Percentiles rank a stretch among this genome's conserved stretches.
These are phyloP conservation scores for Melanotus villosus DNA, from an alignment of 2,888 invertebrate species.

Conservation along the genomic window DNA sequence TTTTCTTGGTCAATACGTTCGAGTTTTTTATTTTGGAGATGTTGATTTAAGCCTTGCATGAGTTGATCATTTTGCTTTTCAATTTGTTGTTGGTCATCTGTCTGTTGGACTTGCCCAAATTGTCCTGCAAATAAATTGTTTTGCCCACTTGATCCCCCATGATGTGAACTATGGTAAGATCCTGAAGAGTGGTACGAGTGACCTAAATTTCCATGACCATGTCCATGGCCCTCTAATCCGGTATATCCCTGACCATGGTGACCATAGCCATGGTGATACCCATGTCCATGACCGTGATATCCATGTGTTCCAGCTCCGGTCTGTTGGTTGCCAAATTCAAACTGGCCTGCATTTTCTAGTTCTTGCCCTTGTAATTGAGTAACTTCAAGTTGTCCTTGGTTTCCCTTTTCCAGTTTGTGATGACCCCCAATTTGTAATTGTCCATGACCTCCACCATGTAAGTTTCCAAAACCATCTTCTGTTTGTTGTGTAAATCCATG, in stretches of 20 bases:
- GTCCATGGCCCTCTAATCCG: not conserved
- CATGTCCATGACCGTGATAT: not conserved
- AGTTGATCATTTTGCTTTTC: constrained; percentile 42
- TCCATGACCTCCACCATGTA: constrained; percentile 49
- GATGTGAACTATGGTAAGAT: not conserved
- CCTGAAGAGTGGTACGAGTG: not conserved
- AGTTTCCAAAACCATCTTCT: constrained; percentile 52
- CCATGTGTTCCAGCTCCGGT: not conserved
- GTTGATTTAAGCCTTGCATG: constrained; percentile 28
- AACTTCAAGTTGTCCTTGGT: not conserved
- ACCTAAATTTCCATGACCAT: not conserved
- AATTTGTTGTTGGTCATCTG: constrained; percentile 3
- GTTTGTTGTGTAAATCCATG: constrained; percentile 54
- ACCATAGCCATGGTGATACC: not conserved
- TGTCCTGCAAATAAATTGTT: not conserved
- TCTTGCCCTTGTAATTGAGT: too few species aligned
- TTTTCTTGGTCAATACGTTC: not conserved
- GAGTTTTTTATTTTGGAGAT: not conserved
- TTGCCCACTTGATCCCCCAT: not conserved
- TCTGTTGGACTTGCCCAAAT: not conserved
- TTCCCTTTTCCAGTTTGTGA: not conserved
- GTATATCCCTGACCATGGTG: not conserved
- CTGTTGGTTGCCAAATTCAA: not conserved
- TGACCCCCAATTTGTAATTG: constrained; percentile 34
- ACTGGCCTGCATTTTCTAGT: not conserved